Base-by-base conservation (phyloP, 2,113 vertebrate genomes). In the Fulmarus glacialis region DNA sequence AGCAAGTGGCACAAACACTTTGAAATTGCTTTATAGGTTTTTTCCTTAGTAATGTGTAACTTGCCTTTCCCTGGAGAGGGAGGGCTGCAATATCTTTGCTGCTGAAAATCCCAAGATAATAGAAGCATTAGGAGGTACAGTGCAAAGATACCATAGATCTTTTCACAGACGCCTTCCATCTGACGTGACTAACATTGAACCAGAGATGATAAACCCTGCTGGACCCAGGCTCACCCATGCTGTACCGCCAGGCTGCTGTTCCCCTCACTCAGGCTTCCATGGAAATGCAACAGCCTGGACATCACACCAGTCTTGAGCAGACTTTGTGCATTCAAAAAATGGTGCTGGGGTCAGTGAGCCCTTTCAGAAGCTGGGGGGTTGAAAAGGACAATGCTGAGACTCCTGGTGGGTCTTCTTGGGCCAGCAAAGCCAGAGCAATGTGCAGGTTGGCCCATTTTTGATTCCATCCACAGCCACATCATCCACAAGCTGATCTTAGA, bases 321-420 rank as follows among this genome's bases (percentile, higher is more conserved):
- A 13, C 42, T 75, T 32, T 38, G 15, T 45, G 47, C 1, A 0
- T 70, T 70, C 43, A n/a, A n/a, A n/a, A n/a, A n/a, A n/a, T 2
- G 0, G 2, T 29, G 62, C 34, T 56, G 45, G 20, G 34, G 4
- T 10, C 30, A 14, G 36, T 15, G 48, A 91, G 18, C 62, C 47
- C 21, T 74, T 22, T 24, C 32, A 40, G 62, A 32, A 60, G n/a
- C 48, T 50, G 40, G 2, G 14, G 11, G 1, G 6, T 20, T 79
- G 71, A 50, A 20, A 72, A 89, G 50, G 90, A 23, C 38, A 36
- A 0, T 3, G 15, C 21, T 32, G 78, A 75, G 15, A 27, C 11
- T 60, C 30, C 23, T 36, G 36, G 5, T 34, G n/a, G 22, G 5
- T 64, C 3, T 1, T 80, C 7, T 36, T 55, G 50, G 60, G 32